Base-by-base conservation (phyloP, 2,888 invertebrate genomes). In the Electrophaes corylata region DNA sequence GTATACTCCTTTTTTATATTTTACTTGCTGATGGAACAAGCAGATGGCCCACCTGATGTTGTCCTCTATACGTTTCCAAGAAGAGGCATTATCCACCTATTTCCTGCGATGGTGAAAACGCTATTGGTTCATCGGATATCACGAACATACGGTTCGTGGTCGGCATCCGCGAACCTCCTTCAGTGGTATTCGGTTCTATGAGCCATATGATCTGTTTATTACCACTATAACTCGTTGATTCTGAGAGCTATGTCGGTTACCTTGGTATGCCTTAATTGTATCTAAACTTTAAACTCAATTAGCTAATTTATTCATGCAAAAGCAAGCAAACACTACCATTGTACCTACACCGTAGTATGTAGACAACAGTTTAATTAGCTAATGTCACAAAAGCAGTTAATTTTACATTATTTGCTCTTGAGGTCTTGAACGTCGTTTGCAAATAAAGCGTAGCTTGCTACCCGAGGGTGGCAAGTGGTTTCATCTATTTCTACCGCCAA, bases 401-500 rank as follows among this genome's bases (percentile, higher is more conserved):
- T 53, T 46, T 40, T 40, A 40, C 19, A 18, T 37, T 39, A 39
- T 53, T 53, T 53, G 29, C 12, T 20, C 18, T 3, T 4, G 52
- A 5, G 37, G 37, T 37, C 16, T 6, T 16, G 37, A 35, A 37
- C 37, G 10, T 16, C 14, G 35, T 16, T 37, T 37, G 37, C 16
- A 10, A 37, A 37, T 37, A 16, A 37, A 4, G 35, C 14, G 6
- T 26, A 33, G 31, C 40, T 50, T 12, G 19, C 26, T 23, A 37
- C 12, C 31, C 31, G 19, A 46, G 45, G n/a, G 12, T 29, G 39
- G 19, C 33, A 23, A 41, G 40, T 39, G 57, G 50, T 40, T 51
- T 51, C 57, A 57, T 51, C 40, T 33, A 41, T 47, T 51, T 33
- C 45, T n/a, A 45, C 49, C 49, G 31, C 29, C 29, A 31, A 31